Conservation (phyloP, 2,113 vertebrate genomes). For the Phalacrocorax pelagicus region DNA sequence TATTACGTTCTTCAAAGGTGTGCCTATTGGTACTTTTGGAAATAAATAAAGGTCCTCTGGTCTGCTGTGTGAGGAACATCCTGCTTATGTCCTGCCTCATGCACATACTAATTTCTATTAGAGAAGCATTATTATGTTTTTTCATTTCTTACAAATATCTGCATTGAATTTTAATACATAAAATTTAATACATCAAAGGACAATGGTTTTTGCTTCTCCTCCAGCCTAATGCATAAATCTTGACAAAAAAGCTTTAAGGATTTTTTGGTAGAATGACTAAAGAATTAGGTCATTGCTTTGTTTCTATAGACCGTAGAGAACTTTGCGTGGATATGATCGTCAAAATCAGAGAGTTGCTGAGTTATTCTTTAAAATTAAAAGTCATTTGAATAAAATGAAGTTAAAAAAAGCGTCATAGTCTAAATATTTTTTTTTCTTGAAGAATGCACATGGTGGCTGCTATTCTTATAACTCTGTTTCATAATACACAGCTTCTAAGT, state of each 20-base stretch:
- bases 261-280: neutral
- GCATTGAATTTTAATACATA: too few species aligned
- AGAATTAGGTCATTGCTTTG: neutral
- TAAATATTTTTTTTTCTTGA: neutral
- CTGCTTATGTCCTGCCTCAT: neutral
- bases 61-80: neutral
- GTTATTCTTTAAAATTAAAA: neutral
- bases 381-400: neutral
- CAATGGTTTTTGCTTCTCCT: neutral
- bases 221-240: neutral
- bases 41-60: accelerated
- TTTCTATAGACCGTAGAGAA: neutral
- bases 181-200: neutral
- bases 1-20: neutral
- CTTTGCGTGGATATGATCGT: neutral
- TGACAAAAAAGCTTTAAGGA: neutral
- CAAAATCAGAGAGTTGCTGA: neutral
- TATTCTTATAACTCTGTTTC: neutral
- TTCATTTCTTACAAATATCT: neutral
- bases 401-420: neutral
- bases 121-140: neutral
- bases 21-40: accelerated
- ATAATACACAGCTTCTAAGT: neutral
- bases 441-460: neutral
- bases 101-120: neutral